Evolutionary conservation across 2,797 vertebrate species (phyloP).

Genomic region (Enteromius fasciolatus): DNA sequence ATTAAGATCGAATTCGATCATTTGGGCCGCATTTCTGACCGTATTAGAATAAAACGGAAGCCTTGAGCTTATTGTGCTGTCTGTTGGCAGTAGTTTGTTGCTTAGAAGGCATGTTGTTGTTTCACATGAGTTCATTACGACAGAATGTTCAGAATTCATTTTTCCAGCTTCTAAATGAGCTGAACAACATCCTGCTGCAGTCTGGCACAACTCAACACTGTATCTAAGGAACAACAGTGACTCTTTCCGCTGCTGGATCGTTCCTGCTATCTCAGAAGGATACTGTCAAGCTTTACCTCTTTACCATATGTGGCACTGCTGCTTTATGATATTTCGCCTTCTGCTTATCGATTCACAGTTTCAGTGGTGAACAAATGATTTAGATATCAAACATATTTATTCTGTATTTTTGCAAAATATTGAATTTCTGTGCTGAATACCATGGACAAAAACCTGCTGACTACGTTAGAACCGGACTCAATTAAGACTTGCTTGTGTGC

Average conservation of each 20-base stretch:
- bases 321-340: too few relatives aligned
- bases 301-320: background rate
- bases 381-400: too few relatives aligned
- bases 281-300: background rate
- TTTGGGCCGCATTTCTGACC: background rate
- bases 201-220: background rate
- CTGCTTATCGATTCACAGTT: too few relatives aligned
- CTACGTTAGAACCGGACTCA: too few relatives aligned
- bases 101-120: background rate
- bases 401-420: too few relatives aligned
- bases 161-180: background rate
- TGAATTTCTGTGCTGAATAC: too few relatives aligned
- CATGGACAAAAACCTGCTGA: too few relatives aligned
- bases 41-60: background rate
- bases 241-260: background rate
- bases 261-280: background rate
- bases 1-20: background rate
- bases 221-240: background rate
- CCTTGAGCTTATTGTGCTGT: background rate
- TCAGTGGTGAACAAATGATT: too few relatives aligned
- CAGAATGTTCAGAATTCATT: conserved; percentile 15
- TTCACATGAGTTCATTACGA: conserved; percentile 20
- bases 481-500: too few relatives aligned
- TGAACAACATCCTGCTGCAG: conserved; percentile 2
- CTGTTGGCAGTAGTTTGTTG: background rate